A percentile compares a stretch with the other conserved stretches of the same genome.
Conservation (phyloP, 2,797 vertebrate genomes). For the Crocodylus rhombifer region DNA sequence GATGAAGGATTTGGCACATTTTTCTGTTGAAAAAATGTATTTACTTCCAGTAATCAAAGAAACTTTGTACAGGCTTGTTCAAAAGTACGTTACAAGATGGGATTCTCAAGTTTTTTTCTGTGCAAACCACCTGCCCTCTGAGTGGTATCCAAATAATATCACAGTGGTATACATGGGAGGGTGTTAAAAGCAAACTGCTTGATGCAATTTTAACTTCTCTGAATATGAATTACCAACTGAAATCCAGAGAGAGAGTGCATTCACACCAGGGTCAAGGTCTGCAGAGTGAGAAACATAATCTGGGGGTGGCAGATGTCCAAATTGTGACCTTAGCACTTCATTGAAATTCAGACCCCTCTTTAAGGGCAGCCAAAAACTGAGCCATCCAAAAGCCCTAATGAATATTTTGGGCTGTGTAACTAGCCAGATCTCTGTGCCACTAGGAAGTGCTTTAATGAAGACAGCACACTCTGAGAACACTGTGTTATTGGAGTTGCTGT, state of each 20-base stretch:
- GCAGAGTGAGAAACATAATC: not conserved
- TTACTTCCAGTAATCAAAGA: not conserved
- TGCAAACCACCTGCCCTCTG: not conserved
- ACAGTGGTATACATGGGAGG: not conserved
- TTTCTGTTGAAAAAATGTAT: conserved; percentile 9
- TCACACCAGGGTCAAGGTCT: not conserved
- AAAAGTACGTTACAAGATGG: not conserved
- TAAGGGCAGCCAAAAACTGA: not conserved
- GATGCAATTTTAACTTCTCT: not conserved
- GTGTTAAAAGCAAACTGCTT: not conserved
- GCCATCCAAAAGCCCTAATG: not conserved
- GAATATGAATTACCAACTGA: not conserved
- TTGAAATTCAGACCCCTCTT: not conserved
- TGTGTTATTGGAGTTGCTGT: not conserved
- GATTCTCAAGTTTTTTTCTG: not conserved
- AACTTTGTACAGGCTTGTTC: not conserved
- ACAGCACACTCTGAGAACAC: not conserved
- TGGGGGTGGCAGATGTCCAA: not conserved
- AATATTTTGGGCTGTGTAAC: not conserved
- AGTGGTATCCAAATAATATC: not conserved
- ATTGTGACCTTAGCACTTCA: not conserved
- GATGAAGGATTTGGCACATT: not conserved
- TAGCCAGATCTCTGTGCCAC: not conserved
- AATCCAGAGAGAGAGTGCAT: not conserved
- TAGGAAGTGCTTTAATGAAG: not conserved